A percentile compares a stretch with the other conserved stretches of the same genome.
phyloP scores from a whole-genome alignment of 2,797 vertebrate species.

The Notamacropus eugenii region DNA sequence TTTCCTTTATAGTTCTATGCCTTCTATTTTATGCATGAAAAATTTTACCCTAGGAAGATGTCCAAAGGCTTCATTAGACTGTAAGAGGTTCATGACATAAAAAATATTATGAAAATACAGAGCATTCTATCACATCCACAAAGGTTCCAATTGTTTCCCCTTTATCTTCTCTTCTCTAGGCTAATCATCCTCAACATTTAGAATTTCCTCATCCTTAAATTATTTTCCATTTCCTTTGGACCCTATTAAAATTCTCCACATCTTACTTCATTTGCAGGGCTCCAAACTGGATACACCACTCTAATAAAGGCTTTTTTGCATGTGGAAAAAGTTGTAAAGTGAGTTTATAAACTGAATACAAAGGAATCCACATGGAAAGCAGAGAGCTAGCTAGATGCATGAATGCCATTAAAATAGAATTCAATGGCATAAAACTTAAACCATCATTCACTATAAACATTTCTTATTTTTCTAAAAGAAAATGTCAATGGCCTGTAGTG shows the following conservation, averaged over 20 bases:
- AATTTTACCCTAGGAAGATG: neutral
- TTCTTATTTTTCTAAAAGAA: conserved; percentile 60
- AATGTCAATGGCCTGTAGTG: conserved; percentile 41
- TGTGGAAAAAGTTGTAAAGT: conserved; percentile 41
- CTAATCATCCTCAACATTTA: conserved; percentile 53
- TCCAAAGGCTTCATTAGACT: neutral
- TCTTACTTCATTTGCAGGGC: neutral
- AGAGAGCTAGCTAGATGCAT: conserved; percentile 58
- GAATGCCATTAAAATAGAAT: conserved; percentile 65
- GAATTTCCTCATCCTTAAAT: conserved; percentile 54
- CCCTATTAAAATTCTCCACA: conserved; percentile 48
- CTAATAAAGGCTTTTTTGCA: conserved; percentile 63
- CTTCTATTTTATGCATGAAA: neutral
- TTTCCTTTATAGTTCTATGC: neutral
- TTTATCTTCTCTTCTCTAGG: conserved; percentile 53
- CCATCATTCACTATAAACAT: conserved; percentile 35
- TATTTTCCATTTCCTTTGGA: conserved; percentile 55
- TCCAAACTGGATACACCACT: conserved; percentile 41
- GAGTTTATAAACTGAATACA: conserved; percentile 68
- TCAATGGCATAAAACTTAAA: conserved; percentile 52
- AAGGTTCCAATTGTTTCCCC: conserved; percentile 58
- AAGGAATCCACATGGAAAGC: conserved; percentile 50
- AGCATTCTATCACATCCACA: conserved; percentile 63
- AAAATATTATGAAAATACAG: conserved; percentile 8
- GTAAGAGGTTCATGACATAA: neutral